Base-by-base conservation (phyloP, 2,888 invertebrate genomes). In the Macaria notata region DNA sequence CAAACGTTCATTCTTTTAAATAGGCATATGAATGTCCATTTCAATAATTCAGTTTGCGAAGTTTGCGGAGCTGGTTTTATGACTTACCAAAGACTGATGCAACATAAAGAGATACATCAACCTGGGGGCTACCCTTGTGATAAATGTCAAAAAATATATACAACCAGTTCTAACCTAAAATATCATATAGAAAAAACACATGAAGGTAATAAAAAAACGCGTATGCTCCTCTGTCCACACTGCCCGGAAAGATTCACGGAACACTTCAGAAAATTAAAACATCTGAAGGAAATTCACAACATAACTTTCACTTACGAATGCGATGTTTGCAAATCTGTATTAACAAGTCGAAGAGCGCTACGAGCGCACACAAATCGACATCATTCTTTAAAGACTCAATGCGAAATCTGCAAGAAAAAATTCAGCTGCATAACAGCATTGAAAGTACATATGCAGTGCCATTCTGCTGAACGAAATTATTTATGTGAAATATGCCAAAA, bases 401-500 rank as follows among this genome's bases (percentile, higher is more conserved):
- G 93, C 59, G 83, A 83, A 3, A 56, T 88, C 1, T 93, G 93
- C 49, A 84, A 86, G 33, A 88, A 92, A 59, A 83, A 85, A 47
- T 93, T 92, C 64, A 88, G 86, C 38, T 85, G 84, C n/a, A 59
- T 79, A 0, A 79, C 84, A 0, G 77, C 82, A 0, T 66, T 88
- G 46, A 85, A 79, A 53, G 80, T 81, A 5, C 87, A 88, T 45
- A 78, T 84, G 79, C 61, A 80, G 0, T 78, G 78, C 0, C 87
- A 88, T 54, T 79, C 84, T 0, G 81, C 79, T 0, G 85, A 83
- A 44, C 75, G 80, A 47, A 83, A 81, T 56, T 83, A 74, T 41
- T 50, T 76, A 0, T 93, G 93, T 63, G 68, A 74, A 7, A 56
- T 89, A 1, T 93, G 93, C 56, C 81, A 86, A 41, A 93, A 93